Evolutionary conservation across 2,113 vertebrate genomes (phyloP).

Genomic region (Datnioides undecimradiatus): DNA sequence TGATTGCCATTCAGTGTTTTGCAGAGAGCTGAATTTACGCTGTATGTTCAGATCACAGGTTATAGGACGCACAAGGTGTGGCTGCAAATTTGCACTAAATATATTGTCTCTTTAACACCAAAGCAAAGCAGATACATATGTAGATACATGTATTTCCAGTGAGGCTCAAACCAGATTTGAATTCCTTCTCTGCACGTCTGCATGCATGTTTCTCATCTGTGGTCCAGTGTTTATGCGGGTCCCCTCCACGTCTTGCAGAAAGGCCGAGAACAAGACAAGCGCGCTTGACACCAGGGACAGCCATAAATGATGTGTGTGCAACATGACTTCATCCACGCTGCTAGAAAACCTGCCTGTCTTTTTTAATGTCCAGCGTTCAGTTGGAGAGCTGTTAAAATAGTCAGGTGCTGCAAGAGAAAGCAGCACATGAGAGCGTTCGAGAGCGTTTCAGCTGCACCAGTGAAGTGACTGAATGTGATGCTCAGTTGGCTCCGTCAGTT

Average conservation of each 20-base stretch:
- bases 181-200: neutral
- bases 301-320: neutral
- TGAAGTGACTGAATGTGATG: slow-evolving; percentile 43
- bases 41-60: neutral
- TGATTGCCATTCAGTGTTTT: neutral
- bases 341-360: neutral
- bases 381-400: slow-evolving; percentile 46
- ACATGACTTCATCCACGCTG: neutral
- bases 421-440: slow-evolving; percentile 33
- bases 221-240: neutral
- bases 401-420: slow-evolving; percentile 16
- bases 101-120: neutral
- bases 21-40: neutral
- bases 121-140: neutral
- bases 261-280: neutral
- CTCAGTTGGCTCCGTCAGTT: slow-evolving; percentile 24
- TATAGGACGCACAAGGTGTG: neutral
- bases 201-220: slow-evolving; percentile 8
- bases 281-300: neutral
- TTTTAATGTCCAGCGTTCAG: slow-evolving; percentile 1
- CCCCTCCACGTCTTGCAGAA: neutral
- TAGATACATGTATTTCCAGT: neutral
- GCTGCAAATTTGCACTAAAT: neutral
- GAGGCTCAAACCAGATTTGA: neutral
- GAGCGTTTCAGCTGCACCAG: slow-evolving; percentile 44